Percentiles rank a stretch among this genome's conserved stretches.
phyloP scores from a whole-genome alignment of 2,113 vertebrate genomes.

The Caloenas nicobarica region DNA sequence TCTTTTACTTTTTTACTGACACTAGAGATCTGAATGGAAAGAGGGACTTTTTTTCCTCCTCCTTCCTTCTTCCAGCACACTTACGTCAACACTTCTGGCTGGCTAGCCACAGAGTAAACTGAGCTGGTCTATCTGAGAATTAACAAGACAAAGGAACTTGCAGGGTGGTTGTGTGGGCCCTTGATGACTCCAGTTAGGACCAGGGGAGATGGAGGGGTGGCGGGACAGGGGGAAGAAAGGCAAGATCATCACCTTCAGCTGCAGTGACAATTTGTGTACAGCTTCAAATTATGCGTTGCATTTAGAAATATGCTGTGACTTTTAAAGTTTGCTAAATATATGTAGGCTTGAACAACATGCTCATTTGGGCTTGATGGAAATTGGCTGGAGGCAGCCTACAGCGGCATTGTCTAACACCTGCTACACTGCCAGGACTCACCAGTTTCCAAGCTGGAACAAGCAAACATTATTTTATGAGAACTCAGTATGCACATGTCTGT shows the following conservation, averaged over 20 bases:
- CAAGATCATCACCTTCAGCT: background rate
- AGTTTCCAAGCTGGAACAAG: background rate
- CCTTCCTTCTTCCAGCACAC: accelerated
- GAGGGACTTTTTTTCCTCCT: background rate
- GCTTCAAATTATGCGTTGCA: background rate
- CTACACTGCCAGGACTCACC: background rate
- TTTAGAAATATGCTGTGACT: background rate
- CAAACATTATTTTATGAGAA: background rate
- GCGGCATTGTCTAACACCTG: background rate
- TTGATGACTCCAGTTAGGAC: accelerated
- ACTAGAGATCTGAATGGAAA: background rate
- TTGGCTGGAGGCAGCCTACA: background rate
- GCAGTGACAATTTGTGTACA: background rate
- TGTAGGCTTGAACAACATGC: background rate
- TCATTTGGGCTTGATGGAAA: background rate
- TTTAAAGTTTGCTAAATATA: background rate
- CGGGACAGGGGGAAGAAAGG: background rate
- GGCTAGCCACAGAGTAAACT: background rate
- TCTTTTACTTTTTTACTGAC: background rate
- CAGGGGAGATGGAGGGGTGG: background rate
- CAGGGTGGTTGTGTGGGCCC: background rate
- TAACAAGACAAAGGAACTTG: background rate
- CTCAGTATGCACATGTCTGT: background rate
- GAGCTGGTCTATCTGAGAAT: background rate
- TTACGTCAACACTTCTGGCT: background rate